Evolutionary conservation across 2,888 invertebrate genomes (phyloP), one percentile per base, ranked within the genome.

Genomic region (Syrphus vitripennis): DNA sequence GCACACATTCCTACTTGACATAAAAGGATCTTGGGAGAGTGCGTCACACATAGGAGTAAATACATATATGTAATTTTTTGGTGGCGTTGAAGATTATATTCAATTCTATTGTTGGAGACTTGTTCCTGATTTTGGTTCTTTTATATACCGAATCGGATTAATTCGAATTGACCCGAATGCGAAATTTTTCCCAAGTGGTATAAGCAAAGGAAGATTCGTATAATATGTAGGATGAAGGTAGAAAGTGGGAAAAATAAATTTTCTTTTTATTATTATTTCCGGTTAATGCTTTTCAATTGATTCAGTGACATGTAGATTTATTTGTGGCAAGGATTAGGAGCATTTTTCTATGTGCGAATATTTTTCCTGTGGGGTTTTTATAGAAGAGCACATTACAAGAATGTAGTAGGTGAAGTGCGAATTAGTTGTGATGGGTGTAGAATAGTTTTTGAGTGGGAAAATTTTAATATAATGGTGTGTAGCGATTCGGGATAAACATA

Each of bases 141-240:
- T 70, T 70, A n/a, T 79, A 29, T 31, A 57, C 65, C 50, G n/a
- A 79, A 50, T 53, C 65, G 75, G 74, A 84, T 84, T 80, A 80
- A 75, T 84, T 80, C 45, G 65, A 71, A 80, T 80, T 75, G 80
- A 80, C 83, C 76, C 67, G 50, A 67, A 72, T 80, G 65, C 21
- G 45, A 50, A 61, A 53, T 65, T 71, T 53, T 71, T 61, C n/a
- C 65, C 59, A 19, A 19, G 26, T 55, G 29, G 29, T 29, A n/a
- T n/a, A 19, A 19, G 16, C 19, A 19, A 34, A 19, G 31, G 10
- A 16, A 34, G 21, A 40, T 3, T 4, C n/a, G n/a, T n/a, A n/a
- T n/a, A n/a, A n/a, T n/a, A 31, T 48, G 34, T 19, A 21, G n/a
- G 10, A 31, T 1, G n/a, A 12, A 21, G 19, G 48, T 59, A 63